phyloP scores from a whole-genome alignment of 1,140 invertebrate genomes.

The Drosophila miranda region DNA sequence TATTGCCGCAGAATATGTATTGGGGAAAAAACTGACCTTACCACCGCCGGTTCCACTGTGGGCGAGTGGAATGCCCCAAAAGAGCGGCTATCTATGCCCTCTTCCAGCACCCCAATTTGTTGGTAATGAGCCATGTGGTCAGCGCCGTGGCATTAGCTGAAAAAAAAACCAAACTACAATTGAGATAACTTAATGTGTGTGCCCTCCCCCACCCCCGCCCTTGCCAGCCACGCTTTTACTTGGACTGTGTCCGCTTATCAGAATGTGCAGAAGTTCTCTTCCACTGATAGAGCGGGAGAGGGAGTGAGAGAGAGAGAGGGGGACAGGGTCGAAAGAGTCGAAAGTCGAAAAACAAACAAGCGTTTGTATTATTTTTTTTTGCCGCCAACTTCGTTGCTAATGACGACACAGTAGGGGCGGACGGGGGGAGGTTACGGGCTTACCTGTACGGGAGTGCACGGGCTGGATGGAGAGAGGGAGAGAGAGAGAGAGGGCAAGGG shows the following conservation, averaged over 20 bases:
- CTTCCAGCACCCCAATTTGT: slow-evolving; percentile 2
- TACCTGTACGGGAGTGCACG: too few species aligned
- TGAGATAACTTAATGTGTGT: slow-evolving; percentile 37
- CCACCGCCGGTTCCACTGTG: background rate
- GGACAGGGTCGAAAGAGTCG: slow-evolving; percentile 27
- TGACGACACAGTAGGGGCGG: slow-evolving; percentile 52
- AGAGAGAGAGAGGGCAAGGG: background rate
- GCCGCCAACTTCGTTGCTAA: slow-evolving; percentile 54
- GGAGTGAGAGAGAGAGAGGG: too few species aligned
- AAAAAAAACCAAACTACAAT: slow-evolving; percentile 5
- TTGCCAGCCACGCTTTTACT: background rate
- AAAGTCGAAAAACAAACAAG: slow-evolving; percentile 70
- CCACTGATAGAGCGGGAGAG: slow-evolving; percentile 30
- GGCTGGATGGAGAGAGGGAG: too few species aligned
- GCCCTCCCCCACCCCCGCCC: too few species aligned
- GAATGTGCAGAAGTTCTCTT: slow-evolving; percentile 48
- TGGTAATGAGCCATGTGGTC: slow-evolving; percentile 53
- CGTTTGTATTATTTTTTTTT: slow-evolving; percentile 22
- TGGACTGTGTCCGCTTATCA: slow-evolving; percentile 28
- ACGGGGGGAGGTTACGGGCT: too few species aligned
- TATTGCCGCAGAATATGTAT: too few species aligned
- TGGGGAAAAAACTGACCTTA: slow-evolving; percentile 12
- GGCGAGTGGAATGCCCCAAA: too few species aligned
- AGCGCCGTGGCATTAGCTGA: slow-evolving; percentile 37
- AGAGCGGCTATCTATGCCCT: too few species aligned